Evolutionary conservation across 30 jellyfish, hydroid and myxozoan genomes (phyloP), one percentile per base, ranked within the genome.

Genomic region (Aurelia aurita complex sp. Pacific): DNA sequence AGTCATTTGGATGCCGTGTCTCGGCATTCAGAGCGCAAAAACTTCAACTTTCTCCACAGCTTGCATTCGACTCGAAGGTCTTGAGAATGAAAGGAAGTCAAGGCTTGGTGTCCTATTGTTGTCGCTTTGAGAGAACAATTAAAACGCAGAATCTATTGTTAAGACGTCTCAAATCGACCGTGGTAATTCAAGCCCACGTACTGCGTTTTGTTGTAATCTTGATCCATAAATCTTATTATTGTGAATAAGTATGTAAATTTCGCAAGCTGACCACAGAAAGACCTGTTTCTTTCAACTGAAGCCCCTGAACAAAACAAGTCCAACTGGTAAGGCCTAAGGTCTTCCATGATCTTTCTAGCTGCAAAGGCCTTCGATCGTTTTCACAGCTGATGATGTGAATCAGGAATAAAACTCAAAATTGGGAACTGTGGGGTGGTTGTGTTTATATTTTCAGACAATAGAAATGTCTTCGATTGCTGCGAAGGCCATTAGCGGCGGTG

Each of bases 91-190:
- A 69, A 81, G 90, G 90, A 81, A 81, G 90, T 81, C 83, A 16
- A 79, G 83, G 77, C 90, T 80, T 19, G 64, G 52, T 53, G 60
- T 32, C 55, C 83, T 69, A 55, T 82, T 62, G 74, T 82, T 60
- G 76, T 55, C 69, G 81, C 61, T 36, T 64, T 60, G 16, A 17
- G 54, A 23, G 15, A 72, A 82, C 83, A 82, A 69, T 67, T 12
- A 63, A 68, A 13, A 78, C 36, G 75, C 83, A 1, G 90, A 34
- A 57, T 55, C 73, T 64, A 52, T 84, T 61, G 93, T 74, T 73
- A 67, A 84, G 93, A 77, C 93, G 73, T 66, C 80, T 61, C 87
- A 84, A 73, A 67, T 74, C 93, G 16, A 38, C 75, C 88, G 62
- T 84, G 69, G 81, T 80, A 80, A 65, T 67, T 80, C 87, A 84